Conservation (phyloP, 2,888 invertebrate genomes). For the Phyllotreta striolata region DNA sequence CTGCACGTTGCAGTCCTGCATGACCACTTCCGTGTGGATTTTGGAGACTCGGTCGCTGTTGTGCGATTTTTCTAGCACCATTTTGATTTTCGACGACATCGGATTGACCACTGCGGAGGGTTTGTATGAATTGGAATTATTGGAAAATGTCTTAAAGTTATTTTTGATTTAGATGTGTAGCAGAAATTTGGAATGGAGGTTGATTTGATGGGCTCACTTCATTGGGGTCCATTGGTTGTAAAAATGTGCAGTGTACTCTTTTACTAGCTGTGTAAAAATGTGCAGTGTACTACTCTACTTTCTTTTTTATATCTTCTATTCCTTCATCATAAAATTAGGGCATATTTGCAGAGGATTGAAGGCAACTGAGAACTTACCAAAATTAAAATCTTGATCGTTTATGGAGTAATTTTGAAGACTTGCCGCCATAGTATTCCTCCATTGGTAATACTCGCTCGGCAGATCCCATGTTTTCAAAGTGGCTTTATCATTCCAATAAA, state of each 20-base stretch:
- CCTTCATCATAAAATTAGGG: conserved; percentile 40
- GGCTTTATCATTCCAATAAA: conserved; percentile 77
- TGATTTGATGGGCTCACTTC: no score
- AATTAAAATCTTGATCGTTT: conserved; percentile 80
- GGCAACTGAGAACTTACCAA: conserved; percentile 64
- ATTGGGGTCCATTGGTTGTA: no score
- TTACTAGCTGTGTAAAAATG: no score
- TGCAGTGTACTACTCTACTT: no score
- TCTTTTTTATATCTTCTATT: no score
- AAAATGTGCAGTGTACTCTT: no score
- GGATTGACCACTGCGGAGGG: conserved; percentile 81
- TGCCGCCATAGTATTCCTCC: conserved; percentile 79
- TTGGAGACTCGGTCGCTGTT: conserved; percentile 65
- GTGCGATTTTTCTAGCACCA: conserved; percentile 69
- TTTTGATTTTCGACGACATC: conserved; percentile 78
- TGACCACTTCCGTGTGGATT: conserved; percentile 73
- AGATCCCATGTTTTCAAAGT: conserved; percentile 65
- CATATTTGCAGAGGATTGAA: not conserved
- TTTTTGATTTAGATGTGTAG: no score
- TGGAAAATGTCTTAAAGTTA: no score
- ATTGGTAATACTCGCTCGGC: conserved; percentile 70
- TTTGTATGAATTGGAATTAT: no score
- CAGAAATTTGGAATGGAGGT: no score
- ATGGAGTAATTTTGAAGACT: conserved; percentile 80
- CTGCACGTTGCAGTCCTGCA: conserved; percentile 79